Percentiles rank a stretch among this genome's conserved stretches.
Conservation (phyloP, 2,797 vertebrate genomes). For the Gymnocypris eckloni region DNA sequence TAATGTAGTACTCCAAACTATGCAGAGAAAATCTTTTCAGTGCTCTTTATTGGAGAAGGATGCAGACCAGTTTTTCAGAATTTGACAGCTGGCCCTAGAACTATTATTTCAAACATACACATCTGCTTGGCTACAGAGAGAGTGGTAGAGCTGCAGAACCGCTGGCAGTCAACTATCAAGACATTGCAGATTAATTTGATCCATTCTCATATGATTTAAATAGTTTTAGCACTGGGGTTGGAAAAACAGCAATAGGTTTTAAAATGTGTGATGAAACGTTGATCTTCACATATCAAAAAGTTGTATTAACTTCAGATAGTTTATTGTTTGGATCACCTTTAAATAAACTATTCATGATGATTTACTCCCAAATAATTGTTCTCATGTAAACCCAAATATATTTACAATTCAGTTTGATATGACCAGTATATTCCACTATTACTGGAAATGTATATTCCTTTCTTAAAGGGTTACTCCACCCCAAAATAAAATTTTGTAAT, state of each 20-base stretch:
- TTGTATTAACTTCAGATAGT: not conserved
- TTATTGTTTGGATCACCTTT: not conserved
- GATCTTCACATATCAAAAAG: not conserved
- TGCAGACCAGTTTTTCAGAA: not conserved
- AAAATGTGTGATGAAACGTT: not conserved
- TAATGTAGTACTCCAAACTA: not conserved
- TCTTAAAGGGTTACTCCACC: too few relatives aligned
- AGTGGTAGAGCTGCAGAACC: slow-evolving; percentile 57
- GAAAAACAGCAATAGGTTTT: slow-evolving; percentile 29
- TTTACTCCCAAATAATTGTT: not conserved
- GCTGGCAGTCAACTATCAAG: slow-evolving; percentile 67
- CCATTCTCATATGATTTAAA: slow-evolving; percentile 63
- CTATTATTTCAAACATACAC: slow-evolving; percentile 59
- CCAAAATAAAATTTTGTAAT: too few relatives aligned
- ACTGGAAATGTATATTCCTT: not conserved
- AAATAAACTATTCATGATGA: not conserved
- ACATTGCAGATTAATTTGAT: slow-evolving; percentile 71
- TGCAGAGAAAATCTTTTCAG: not conserved
- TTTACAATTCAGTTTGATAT: not conserved
- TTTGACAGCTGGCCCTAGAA: slow-evolving; percentile 41
- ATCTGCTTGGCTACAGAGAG: slow-evolving; percentile 50
- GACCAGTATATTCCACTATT: not conserved
- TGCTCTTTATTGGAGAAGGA: not conserved
- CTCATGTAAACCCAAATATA: not conserved
- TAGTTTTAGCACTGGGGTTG: slow-evolving; percentile 26